Evolutionary conservation across 2,113 vertebrate species (phyloP).

Genomic region (Psilopsiagon aurifrons): DNA sequence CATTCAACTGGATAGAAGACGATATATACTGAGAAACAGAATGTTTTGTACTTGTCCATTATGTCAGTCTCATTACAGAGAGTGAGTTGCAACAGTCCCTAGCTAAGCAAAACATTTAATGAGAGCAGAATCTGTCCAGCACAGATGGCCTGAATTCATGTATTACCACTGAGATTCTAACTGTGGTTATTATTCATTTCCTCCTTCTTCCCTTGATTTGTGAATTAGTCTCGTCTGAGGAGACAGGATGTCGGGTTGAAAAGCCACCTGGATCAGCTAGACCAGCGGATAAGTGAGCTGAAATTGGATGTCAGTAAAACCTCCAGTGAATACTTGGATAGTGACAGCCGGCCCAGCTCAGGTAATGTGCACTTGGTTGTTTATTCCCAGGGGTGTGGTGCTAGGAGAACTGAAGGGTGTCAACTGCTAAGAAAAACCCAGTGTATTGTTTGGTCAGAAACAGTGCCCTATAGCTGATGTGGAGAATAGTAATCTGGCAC

Average conservation of each 20-base stretch:
- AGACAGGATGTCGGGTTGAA: slow-evolving; percentile 89
- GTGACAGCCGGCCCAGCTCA: slow-evolving; percentile 95
- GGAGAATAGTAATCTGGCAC: background rate
- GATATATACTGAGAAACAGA: background rate
- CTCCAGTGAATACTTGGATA: slow-evolving; percentile 84
- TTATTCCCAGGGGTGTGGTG: background rate
- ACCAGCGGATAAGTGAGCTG: slow-evolving; percentile 89
- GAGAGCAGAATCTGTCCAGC: background rate
- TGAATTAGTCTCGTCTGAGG: slow-evolving; percentile 82
- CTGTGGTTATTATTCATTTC: background rate
- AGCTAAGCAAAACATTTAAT: background rate
- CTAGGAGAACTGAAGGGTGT: background rate
- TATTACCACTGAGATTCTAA: background rate
- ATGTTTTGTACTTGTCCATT: background rate
- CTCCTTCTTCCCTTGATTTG: background rate
- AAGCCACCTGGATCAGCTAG: slow-evolving; percentile 89
- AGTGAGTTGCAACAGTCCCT: background rate
- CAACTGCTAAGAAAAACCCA: background rate
- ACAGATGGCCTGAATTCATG: background rate
- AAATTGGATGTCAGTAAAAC: slow-evolving; percentile 85
- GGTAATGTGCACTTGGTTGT: slow-evolving; percentile 68
- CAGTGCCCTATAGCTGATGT: background rate
- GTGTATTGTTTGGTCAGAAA: background rate
- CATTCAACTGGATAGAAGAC: background rate
- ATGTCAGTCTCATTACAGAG: background rate